Evolutionary conservation across 1,140 invertebrate species (phyloP).

Genomic region (Nasonia longicornis): DNA sequence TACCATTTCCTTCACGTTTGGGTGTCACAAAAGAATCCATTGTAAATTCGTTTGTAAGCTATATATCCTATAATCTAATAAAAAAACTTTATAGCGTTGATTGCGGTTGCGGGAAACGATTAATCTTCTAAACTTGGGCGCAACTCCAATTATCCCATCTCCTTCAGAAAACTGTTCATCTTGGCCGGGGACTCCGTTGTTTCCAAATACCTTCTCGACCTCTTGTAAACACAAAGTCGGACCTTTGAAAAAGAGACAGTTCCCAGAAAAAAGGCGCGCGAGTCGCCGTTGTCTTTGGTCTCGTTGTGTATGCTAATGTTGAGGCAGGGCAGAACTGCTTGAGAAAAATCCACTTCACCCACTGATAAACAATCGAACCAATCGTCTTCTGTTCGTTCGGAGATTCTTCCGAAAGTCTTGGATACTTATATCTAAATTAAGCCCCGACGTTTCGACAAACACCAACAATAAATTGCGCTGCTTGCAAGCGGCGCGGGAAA

Average conservation of each 20-base stretch:
- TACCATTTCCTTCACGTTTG: slow-evolving; percentile 43
- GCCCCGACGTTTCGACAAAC: slow-evolving; percentile 2
- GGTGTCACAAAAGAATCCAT: slow-evolving; percentile 34
- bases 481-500: slow-evolving; percentile 33
- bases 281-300: not conserved
- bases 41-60: not conserved
- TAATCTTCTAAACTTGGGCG: not conserved
- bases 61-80: not conserved
- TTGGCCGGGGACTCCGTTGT: not conserved
- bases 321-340: not conserved
- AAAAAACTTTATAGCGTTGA: not conserved
- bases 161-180: not conserved
- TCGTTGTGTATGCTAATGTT: no score
- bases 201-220: not conserved
- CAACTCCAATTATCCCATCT: slow-evolving; percentile 1
- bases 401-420: not conserved
- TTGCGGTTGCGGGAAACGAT: not conserved
- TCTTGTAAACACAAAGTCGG: not conserved
- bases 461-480: not conserved
- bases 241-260: not conserved
- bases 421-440: not conserved
- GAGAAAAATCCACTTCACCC: not conserved
- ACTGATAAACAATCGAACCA: not conserved
- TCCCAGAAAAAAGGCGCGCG: slow-evolving; percentile 24
- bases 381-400: not conserved